These are phyloP conservation scores for Zapus hudsonius DNA, from an alignment of 2,113 vertebrate genomes.

Conservation along the genomic window DNA sequence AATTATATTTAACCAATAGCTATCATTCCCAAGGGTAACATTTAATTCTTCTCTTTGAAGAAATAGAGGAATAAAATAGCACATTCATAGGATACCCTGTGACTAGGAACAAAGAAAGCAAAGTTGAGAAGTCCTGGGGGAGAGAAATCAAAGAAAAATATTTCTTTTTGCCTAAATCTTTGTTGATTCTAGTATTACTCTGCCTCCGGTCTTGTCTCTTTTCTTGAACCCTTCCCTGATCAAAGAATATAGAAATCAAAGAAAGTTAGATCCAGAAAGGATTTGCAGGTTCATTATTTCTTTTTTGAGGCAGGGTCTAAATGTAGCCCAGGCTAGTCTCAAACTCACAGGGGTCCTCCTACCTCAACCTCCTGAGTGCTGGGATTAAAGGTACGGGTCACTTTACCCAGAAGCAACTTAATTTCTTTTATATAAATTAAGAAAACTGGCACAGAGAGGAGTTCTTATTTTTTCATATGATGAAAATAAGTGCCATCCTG, in stretches of 20 bases:
- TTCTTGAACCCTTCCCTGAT: neutral
- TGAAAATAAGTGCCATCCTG: neutral
- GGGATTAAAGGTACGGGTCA: too few species aligned
- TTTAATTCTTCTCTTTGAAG: slow-evolving; percentile 56
- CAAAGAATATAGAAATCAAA: slow-evolving; percentile 4
- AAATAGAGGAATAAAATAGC: slow-evolving; percentile 2
- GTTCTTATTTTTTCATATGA: neutral
- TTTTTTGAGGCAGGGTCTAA: too few species aligned
- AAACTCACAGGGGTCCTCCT: too few species aligned
- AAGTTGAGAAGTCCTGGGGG: neutral
- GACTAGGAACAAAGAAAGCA: slow-evolving; percentile 22
- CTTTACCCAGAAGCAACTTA: too few species aligned
- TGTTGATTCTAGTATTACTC: neutral
- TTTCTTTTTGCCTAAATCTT: slow-evolving; percentile 36
- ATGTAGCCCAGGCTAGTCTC: too few species aligned
- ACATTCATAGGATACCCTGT: slow-evolving; percentile 1
- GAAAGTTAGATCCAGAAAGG: neutral
- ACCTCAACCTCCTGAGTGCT: too few species aligned
- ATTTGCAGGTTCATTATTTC: neutral
- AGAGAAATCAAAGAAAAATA: slow-evolving; percentile 5
- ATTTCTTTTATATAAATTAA: neutral
- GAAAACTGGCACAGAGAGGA: neutral
- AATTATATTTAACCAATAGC: slow-evolving; percentile 31
- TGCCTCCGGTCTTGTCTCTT: neutral
- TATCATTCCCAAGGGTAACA: slow-evolving; percentile 7